Evolutionary conservation across 2,888 invertebrate species (phyloP).

Genomic region (Imbricaverruca yamaguchii): DNA sequence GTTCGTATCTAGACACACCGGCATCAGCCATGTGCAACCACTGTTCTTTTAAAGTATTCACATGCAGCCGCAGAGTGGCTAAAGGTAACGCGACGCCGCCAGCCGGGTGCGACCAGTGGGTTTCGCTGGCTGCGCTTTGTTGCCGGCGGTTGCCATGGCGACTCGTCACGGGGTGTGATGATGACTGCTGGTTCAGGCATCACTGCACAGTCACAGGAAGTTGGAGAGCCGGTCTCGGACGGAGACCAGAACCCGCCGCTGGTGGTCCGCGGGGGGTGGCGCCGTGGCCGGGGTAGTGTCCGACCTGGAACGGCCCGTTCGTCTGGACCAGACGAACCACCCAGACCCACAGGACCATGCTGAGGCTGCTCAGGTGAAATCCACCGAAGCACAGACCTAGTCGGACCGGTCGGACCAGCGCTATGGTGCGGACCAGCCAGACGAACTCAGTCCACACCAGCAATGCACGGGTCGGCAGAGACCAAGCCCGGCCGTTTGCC

Average conservation of each 20-base stretch:
- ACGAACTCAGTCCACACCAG: too few species aligned
- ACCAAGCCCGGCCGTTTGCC: too few species aligned
- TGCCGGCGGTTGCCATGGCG: background rate
- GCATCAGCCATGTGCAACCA: background rate
- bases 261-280: background rate
- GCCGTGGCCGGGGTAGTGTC: background rate
- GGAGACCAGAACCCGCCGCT: too few species aligned
- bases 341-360: too few species aligned
- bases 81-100: background rate
- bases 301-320: too few species aligned
- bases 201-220: background rate
- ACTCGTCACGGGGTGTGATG: background rate
- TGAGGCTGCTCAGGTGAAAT: too few species aligned
- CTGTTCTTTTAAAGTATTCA: background rate
- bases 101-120: background rate
- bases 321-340: too few species aligned
- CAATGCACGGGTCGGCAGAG: too few species aligned
- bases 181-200: conserved; percentile 2
- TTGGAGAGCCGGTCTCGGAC: background rate
- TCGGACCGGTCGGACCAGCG: too few species aligned
- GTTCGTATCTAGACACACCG: too few species aligned
- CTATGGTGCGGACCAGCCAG: too few species aligned
- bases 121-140: background rate
- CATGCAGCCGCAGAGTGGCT: background rate
- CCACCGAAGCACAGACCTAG: too few species aligned